Percentiles rank a stretch among this genome's conserved stretches.
These are phyloP conservation scores for Alligator mississippiensis DNA, from an alignment of 2,113 vertebrate species.

Conservation along the genomic window DNA sequence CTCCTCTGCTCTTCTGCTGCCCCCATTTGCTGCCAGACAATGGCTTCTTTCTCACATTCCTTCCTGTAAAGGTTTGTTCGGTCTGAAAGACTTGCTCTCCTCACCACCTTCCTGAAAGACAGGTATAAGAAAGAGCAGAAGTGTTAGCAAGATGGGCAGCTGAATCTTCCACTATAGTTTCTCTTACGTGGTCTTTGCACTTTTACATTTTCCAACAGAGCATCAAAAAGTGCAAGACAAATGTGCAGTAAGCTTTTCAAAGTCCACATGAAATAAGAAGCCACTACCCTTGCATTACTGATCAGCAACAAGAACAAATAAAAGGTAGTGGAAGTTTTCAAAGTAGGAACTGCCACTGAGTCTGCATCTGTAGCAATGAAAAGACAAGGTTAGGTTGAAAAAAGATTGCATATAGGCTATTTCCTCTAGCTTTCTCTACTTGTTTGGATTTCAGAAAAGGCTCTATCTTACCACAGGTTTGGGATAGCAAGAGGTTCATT, in stretches of 20 bases:
- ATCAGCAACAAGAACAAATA: not conserved
- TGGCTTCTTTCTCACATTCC: slow-evolving; percentile 96
- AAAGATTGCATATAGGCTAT: not conserved
- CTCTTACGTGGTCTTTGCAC: not conserved
- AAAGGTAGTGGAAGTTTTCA: slow-evolving; percentile 42
- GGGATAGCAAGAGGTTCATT: no score
- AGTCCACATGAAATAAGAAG: not conserved
- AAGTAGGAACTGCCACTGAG: not conserved
- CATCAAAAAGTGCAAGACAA: not conserved
- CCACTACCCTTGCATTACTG: not conserved
- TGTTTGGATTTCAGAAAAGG: not conserved
- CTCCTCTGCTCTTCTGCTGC: slow-evolving; percentile 78
- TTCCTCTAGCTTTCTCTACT: not conserved
- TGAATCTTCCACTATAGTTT: not conserved
- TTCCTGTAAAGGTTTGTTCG: slow-evolving; percentile 95
- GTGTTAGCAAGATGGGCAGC: not conserved
- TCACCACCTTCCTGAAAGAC: slow-evolving; percentile 90
- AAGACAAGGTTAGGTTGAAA: not conserved
- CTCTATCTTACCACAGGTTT: no score
- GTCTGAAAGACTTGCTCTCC: slow-evolving; percentile 94
- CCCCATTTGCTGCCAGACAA: slow-evolving; percentile 93
- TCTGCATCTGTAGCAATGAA: not conserved
- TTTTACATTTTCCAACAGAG: not conserved
- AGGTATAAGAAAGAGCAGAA: not conserved
- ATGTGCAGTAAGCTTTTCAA: not conserved